These are phyloP conservation scores for Galeopsomyia nigrocyanea DNA, from an alignment of 2,888 invertebrate species.

Conservation along the genomic window DNA sequence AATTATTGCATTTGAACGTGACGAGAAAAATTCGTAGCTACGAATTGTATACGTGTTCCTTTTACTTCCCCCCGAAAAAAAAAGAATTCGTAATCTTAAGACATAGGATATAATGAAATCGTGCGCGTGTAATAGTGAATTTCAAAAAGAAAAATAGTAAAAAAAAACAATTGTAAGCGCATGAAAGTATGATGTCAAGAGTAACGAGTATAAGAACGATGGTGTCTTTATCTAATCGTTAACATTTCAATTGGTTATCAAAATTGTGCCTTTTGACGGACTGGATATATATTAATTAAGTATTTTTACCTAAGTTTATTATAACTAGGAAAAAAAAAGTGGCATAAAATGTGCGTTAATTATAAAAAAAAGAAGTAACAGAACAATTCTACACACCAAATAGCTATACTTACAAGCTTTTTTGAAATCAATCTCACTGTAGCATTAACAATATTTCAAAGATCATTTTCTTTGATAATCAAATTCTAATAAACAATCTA, in stretches of 20 bases:
- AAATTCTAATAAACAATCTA: constrained; percentile 4
- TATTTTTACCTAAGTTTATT: constrained; percentile 59
- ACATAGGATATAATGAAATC: constrained; percentile 9
- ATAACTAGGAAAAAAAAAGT: constrained; percentile 48
- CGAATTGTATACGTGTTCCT: constrained; percentile 49
- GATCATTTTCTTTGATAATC: constrained; percentile 9
- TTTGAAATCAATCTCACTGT: constrained; percentile 7
- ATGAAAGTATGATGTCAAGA: constrained; percentile 25
- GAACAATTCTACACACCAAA: constrained; percentile 20
- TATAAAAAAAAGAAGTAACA: background rate
- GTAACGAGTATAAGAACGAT: constrained; percentile 28
- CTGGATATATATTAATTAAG: constrained; percentile 58
- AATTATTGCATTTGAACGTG: constrained; percentile 35
- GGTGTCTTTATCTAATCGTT: constrained; percentile 44
- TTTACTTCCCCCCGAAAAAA: constrained; percentile 34
- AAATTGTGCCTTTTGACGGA: constrained; percentile 66
- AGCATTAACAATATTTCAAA: background rate
- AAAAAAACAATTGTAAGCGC: constrained; percentile 10
- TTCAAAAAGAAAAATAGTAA: constrained; percentile 2
- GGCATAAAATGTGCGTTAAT: constrained; percentile 22
- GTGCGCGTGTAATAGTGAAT: constrained; percentile 8
- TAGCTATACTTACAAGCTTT: constrained; percentile 20
- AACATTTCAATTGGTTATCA: constrained; percentile 60
- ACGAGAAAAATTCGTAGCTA: constrained; percentile 38
- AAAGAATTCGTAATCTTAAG: constrained; percentile 22